Percentiles rank a stretch among this genome's conserved stretches.
Conservation (phyloP, 2,797 vertebrate genomes). For the Neomorphus geoffroyi region DNA sequence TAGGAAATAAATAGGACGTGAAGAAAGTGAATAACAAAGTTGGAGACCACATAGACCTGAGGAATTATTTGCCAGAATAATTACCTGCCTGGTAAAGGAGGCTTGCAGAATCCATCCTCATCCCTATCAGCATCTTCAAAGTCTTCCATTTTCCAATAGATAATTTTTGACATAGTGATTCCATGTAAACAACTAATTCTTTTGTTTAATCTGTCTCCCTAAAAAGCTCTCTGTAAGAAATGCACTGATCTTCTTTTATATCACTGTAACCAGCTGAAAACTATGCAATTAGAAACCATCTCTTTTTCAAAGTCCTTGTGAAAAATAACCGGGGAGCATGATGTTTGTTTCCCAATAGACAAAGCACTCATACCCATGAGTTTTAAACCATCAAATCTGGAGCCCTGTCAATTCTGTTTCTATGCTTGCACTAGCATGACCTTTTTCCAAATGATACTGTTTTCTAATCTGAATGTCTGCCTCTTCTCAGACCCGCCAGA, state of each 20-base stretch:
- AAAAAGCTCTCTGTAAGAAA: background rate
- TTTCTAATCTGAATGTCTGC: background rate
- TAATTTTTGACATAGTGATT: background rate
- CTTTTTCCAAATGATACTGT: background rate
- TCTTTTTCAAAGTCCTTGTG: background rate
- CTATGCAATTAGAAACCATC: background rate
- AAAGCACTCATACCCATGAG: background rate
- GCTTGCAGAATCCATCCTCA: background rate
- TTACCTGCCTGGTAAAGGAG: background rate
- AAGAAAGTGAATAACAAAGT: background rate
- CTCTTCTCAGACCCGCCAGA: background rate
- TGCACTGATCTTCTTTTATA: background rate
- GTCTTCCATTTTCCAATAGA: background rate
- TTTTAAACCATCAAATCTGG: background rate
- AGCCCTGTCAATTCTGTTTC: background rate
- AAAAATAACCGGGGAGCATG: background rate
- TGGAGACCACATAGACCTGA: background rate
- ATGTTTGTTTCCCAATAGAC: background rate
- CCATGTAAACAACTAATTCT: background rate
- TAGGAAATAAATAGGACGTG: background rate
- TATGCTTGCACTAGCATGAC: background rate
- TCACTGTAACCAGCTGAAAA: background rate
- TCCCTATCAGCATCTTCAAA: background rate
- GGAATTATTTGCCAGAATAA: background rate
- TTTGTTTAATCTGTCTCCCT: background rate